Percentiles rank a stretch among this genome's conserved stretches.
Conservation (phyloP, 2,888 invertebrate species). For the Crioceris asparagi region DNA sequence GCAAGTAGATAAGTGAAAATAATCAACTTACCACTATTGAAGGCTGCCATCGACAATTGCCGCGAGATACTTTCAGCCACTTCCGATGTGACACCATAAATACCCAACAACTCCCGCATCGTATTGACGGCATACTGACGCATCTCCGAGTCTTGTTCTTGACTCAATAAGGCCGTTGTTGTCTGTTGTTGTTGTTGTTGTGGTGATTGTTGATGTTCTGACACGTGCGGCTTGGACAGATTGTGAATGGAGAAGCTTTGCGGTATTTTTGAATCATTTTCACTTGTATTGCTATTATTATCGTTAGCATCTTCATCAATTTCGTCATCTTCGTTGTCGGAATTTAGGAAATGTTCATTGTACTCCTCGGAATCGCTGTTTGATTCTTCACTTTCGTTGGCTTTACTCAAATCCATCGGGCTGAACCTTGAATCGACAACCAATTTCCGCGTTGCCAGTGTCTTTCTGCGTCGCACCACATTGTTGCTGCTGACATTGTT, state of each 20-base stretch:
- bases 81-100: slow-evolving; percentile 65
- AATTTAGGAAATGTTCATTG: slow-evolving; percentile 26
- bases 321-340: slow-evolving; percentile 40
- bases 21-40: slow-evolving; percentile 50
- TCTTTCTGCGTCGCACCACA: slow-evolving; percentile 30
- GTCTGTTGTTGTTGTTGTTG: slow-evolving; percentile 16
- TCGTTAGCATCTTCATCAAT: slow-evolving; percentile 19
- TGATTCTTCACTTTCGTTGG: slow-evolving; percentile 34
- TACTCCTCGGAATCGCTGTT: slow-evolving; percentile 30
- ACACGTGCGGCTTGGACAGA: slow-evolving; percentile 36
- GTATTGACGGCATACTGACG: slow-evolving; percentile 70
- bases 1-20: no score
- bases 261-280: slow-evolving; percentile 32
- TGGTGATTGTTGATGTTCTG: no score
- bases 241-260: slow-evolving; percentile 30
- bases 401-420: slow-evolving; percentile 36
- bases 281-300: slow-evolving; percentile 20
- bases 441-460: slow-evolving; percentile 28
- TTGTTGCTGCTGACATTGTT: slow-evolving; percentile 34
- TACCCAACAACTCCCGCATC: slow-evolving; percentile 66
- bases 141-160: slow-evolving; percentile 44
- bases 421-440: slow-evolving; percentile 26
- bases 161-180: slow-evolving; percentile 31
- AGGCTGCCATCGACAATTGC: slow-evolving; percentile 58
- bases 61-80: slow-evolving; percentile 59